Conservation (phyloP, 2,797 vertebrate genomes). For the Chloroceryle amazona region DNA sequence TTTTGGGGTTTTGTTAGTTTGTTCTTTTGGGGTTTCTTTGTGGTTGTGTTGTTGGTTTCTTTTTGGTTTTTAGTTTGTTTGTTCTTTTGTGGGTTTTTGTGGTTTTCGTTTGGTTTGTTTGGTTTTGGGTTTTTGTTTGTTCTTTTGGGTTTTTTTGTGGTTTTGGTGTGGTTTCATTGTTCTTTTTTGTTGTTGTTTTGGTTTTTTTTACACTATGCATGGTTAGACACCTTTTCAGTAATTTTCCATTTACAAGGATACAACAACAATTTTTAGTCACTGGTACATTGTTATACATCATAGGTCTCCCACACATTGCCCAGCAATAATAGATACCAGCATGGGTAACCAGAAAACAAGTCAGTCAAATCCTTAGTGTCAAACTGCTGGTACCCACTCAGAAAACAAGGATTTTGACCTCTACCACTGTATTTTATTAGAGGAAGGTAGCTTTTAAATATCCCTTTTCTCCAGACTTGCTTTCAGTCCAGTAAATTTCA, state of each 20-base stretch:
- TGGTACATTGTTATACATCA: not conserved
- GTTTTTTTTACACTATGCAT: not conserved
- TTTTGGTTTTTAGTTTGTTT: too few species aligned
- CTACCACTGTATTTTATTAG: not conserved
- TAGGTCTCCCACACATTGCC: not conserved
- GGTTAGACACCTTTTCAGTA: not conserved
- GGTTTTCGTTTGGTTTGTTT: too few species aligned
- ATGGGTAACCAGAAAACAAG: not conserved
- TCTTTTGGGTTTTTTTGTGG: too few species aligned
- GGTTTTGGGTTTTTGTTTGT: too few species aligned
- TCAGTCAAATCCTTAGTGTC: not conserved
- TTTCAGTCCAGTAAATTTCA: not conserved
- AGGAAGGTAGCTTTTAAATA: slow-evolving; percentile 8
- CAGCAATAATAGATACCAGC: not conserved
- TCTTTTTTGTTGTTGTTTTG: too few species aligned
- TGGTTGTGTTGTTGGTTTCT: too few species aligned
- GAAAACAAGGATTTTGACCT: not conserved
- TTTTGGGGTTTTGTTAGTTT: too few species aligned
- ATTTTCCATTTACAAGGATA: not conserved
- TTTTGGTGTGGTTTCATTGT: too few species aligned
- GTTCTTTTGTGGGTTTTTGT: too few species aligned
- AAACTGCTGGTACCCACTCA: not conserved
- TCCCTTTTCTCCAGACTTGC: not conserved
- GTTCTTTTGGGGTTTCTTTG: too few species aligned
- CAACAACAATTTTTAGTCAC: not conserved